Base-by-base conservation (phyloP, 2,797 vertebrate species). In the Liasis olivaceus region DNA sequence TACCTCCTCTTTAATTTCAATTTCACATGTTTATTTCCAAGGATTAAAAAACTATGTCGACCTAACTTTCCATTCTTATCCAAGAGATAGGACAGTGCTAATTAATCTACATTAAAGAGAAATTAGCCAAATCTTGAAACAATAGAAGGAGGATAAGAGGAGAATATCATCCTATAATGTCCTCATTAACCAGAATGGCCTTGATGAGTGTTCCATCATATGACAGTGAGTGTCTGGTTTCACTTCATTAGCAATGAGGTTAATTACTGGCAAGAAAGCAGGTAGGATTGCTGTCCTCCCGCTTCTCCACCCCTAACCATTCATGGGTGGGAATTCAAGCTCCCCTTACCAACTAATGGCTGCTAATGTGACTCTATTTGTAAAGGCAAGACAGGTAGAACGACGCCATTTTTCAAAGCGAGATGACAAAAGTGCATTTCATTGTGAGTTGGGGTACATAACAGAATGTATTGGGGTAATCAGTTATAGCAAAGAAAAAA, bases 191-290 rank as follows among this genome's bases (percentile, higher is more conserved):
- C 94, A 95, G 86, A 1, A 60, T 64, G 92, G 95, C 95, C 96
- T 92, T 96, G 36, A 63, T 86, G 93, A 95, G 96, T 94, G 92
- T 94, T 95, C 94, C 89, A 28, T 95, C 95, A 94, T 17, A 77
- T 89, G 95, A 92, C 91, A 91, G 94, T 96, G 96, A 94, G 94
- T 93, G 92, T 96, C 95, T 97, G 91, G 96, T 93, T 92, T 94
- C 96, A 91, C 96, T 96, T 97, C 97, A 97, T 97, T 97, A 97
- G 94, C 93, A 42, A 94, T 8, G 60, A 95, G 95, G 97, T 97
- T 98, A 97, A 97, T 97, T 96, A 96, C 94, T 92, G 91, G 89
- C 87, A 91, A 94, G 93, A 90, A 96, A 93, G 93, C 94, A 94
- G 94, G 88, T 91, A 96, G 85, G 89, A 93, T 94, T 95, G 93